Conservation (phyloP, 2,888 invertebrate species). For the Hipparchia semele region DNA sequence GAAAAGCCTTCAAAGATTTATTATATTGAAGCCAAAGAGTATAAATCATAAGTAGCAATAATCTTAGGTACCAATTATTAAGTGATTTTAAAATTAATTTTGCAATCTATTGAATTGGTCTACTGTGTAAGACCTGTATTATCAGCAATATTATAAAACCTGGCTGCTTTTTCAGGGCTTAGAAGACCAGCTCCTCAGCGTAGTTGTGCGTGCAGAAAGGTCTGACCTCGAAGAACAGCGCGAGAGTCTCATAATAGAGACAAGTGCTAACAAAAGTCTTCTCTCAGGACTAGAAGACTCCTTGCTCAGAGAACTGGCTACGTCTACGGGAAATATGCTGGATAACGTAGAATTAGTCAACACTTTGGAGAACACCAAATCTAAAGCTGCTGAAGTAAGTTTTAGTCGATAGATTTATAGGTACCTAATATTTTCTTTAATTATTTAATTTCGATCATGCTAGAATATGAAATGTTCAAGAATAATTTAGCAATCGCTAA, state of each 20-base stretch:
- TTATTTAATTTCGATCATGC: too few species aligned
- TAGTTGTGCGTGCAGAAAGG: constrained; percentile 93
- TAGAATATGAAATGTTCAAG: too few species aligned
- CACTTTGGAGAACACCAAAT: constrained; percentile 94
- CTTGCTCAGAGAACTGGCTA: constrained; percentile 91
- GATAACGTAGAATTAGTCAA: constrained; percentile 94
- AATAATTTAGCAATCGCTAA: too few species aligned
- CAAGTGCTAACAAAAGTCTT: constrained; percentile 92
- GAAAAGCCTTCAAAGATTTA: too few species aligned
- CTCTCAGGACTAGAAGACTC: constrained; percentile 94
- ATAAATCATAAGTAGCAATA: too few species aligned
- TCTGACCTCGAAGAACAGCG: constrained; percentile 94
- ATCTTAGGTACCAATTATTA: too few species aligned
- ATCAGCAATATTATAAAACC: too few species aligned
- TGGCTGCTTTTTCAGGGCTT: constrained; percentile 83
- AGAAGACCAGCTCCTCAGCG: constrained; percentile 95
- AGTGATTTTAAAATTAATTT: too few species aligned
- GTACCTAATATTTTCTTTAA: too few species aligned
- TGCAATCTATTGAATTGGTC: neutral
- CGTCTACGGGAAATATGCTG: constrained; percentile 95
- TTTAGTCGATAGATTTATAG: too few species aligned
- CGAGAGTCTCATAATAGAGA: constrained; percentile 91
- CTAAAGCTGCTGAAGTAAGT: constrained; percentile 90
- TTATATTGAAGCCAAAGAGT: too few species aligned
- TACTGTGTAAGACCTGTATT: too few species aligned